Conservation (phyloP, 2,113 vertebrate species). For the Neogobius melanostomus region DNA sequence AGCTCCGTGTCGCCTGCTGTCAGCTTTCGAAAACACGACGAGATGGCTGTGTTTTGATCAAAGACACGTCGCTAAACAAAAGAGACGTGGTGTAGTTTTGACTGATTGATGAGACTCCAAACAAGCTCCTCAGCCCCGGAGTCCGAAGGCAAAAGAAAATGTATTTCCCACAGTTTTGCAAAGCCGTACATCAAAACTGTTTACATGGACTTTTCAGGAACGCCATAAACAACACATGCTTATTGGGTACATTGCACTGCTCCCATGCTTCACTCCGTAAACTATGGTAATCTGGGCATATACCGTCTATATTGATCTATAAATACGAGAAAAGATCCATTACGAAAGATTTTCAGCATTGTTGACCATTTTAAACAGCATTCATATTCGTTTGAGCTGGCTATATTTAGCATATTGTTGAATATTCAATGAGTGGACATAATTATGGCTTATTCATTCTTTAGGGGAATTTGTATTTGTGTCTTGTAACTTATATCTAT, state of each 20-base stretch:
- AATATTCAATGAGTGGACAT: no score
- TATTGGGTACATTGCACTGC: not conserved
- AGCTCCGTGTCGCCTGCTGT: slow-evolving; percentile 17
- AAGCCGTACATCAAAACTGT: not conserved
- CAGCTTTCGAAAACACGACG: slow-evolving; percentile 5
- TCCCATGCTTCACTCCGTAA: not conserved
- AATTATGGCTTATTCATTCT: no score
- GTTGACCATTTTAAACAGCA: no score
- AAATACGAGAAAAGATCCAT: no score
- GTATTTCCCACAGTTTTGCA: slow-evolving; percentile 8
- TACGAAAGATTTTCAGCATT: no score
- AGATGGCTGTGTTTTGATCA: not conserved
- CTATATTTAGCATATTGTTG: no score
- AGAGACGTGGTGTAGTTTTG: not conserved
- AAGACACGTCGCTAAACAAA: slow-evolving; percentile 10
- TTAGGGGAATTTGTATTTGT: no score
- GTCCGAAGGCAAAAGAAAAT: not conserved
- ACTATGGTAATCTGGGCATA: no score
- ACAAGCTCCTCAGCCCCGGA: not conserved
- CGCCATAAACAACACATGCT: not conserved
- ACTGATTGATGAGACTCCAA: slow-evolving; percentile 1
- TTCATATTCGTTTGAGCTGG: no score
- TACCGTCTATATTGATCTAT: no score
- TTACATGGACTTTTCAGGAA: slow-evolving; percentile 1
- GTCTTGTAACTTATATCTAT: no score